Base-by-base conservation (phyloP, 2,888 invertebrate genomes). In the Plebejus argus region DNA sequence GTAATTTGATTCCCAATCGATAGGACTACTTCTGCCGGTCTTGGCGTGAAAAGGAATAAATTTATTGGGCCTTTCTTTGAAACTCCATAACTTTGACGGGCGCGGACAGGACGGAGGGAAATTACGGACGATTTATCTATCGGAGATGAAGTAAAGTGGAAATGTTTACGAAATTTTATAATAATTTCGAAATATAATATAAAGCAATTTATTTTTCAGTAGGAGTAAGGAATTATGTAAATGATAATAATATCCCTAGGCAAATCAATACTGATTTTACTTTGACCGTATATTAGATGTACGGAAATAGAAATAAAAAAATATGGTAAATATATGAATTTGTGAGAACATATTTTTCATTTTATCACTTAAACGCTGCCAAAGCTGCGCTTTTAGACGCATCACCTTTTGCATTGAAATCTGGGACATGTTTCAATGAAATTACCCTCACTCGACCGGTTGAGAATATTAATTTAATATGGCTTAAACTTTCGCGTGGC, bases 1-100 rank as follows among this genome's bases (percentile, higher is more conserved):
- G 86, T 90, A 89, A 90, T 88, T 90, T 83, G 83, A 89, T 89
- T 89, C 86, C 81, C 83, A 80, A 83, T 83, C 83, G 85, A 87
- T 87, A 87, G 84, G 78, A 79, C 78, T 79, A 79, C 78, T 81
- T 87, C 81, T 84, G 80, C 79, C 82, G 81, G 79, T 79, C 81
- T 81, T 80, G 82, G 77, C 78, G 78, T 82, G 83, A 82, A 82
- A 85, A 81, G 81, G 82, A 81, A 83, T 81, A 81, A 80, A 82
- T 84, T 84, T 83, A 81, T 82, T 81, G 81, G 78, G 78, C 70
- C 79, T 76, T 76, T 78, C 77, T 77, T 77, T 78, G 70, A 58
- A 77, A 71, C 71, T 72, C 58, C 78, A 76, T 72, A 81, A 80
- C 78, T 81, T 79, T 79, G 71, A 75, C 78, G 76, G 72, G 79